phyloP scores from a whole-genome alignment of 2,888 invertebrate species.

The Platerodrilus igneus region DNA sequence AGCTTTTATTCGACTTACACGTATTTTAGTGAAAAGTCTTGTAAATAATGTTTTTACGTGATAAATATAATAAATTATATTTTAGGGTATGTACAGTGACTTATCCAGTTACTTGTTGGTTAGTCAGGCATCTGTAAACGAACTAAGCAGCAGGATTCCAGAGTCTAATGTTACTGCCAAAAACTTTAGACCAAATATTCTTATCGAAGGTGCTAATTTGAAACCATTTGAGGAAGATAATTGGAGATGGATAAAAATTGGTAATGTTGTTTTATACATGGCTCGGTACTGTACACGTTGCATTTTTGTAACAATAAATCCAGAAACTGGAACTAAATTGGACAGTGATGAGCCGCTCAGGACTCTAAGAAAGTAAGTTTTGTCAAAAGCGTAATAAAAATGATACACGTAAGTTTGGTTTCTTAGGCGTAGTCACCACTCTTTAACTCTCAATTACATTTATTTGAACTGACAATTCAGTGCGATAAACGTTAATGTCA shows the following conservation, averaged over 20 bases:
- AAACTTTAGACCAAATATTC: conserved; percentile 57
- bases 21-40: too few relatives aligned
- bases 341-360: conserved; percentile 50
- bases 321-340: conserved; percentile 48
- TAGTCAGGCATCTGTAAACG: conserved; percentile 50
- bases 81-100: conserved; percentile 52
- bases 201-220: conserved; percentile 47
- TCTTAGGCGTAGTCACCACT: too few relatives aligned
- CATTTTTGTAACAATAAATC: conserved; percentile 47
- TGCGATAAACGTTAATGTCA: too few relatives aligned
- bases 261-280: conserved; percentile 49
- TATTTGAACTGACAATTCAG: too few relatives aligned
- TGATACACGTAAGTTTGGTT: too few relatives aligned
- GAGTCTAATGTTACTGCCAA: conserved; percentile 43
- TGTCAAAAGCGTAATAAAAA: too few relatives aligned
- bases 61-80: background rate
- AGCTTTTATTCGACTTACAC: too few relatives aligned
- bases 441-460: too few relatives aligned
- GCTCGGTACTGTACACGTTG: conserved; percentile 57
- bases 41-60: background rate
- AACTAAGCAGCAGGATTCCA: conserved; percentile 49
- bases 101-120: conserved; percentile 53
- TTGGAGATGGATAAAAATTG: conserved; percentile 57
- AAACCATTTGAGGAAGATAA: conserved; percentile 51
- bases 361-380: conserved; percentile 53